Evolutionary conservation across 2,113 vertebrate species (phyloP).

Genomic region (Lampris megalopsis): DNA sequence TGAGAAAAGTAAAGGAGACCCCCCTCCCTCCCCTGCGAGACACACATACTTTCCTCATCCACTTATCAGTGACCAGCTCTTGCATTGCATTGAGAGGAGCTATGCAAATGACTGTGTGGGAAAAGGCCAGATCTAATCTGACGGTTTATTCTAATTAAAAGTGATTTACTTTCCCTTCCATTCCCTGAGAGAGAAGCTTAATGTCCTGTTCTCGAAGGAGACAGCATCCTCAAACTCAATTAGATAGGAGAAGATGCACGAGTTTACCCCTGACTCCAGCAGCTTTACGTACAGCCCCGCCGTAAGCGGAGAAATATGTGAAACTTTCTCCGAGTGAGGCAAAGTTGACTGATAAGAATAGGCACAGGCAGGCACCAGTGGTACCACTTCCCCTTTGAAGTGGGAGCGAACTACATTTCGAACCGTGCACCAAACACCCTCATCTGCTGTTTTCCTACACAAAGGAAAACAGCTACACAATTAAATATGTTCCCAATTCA

Average conservation of each 20-base stretch:
- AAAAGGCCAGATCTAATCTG: slow-evolving; percentile 80
- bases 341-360: slow-evolving; percentile 45
- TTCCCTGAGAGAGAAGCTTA: slow-evolving; percentile 65
- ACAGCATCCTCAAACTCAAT: slow-evolving; percentile 69
- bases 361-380: background rate
- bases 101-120: slow-evolving; percentile 70
- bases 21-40: slow-evolving; percentile 35
- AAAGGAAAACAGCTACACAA: too few species aligned
- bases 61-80: slow-evolving; percentile 74
- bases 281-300: slow-evolving; percentile 38
- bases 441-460: too few species aligned
- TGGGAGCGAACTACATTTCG: too few species aligned
- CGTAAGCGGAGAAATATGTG: slow-evolving; percentile 22
- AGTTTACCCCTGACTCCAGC: slow-evolving; percentile 52
- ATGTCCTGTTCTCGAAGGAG: slow-evolving; percentile 74
- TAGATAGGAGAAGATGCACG: slow-evolving; percentile 67
- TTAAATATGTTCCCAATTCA: too few species aligned
- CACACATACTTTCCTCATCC: slow-evolving; percentile 37
- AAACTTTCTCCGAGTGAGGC: slow-evolving; percentile 1
- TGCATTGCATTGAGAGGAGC: slow-evolving; percentile 63
- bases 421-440: too few species aligned
- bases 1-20: too few species aligned
- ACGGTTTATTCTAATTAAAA: slow-evolving; percentile 85
- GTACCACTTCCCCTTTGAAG: too few species aligned
- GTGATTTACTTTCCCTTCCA: slow-evolving; percentile 72